Evolutionary conservation across 2,113 vertebrate species (phyloP), one percentile per base, ranked within the genome.

Genomic region (Pholis gunnellus): DNA sequence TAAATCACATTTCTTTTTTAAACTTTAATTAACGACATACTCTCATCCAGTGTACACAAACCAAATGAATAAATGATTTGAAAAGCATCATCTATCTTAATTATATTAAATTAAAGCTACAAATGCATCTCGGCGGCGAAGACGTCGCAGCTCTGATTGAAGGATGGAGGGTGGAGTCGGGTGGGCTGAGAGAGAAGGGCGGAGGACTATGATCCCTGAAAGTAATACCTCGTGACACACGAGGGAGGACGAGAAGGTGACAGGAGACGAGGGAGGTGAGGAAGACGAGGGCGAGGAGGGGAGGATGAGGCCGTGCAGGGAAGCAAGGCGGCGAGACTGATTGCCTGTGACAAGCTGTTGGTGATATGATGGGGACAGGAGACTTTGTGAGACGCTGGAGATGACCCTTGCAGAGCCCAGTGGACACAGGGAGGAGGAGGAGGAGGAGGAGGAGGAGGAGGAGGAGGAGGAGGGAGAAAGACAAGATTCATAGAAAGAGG

Each of bases 281-380:
- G 88, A 88, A 66, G 85, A 88, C 4, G 65, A 86, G 66, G 63
- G 59, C 2, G 44, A 74, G 31, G 88, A 84, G 52, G 50, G 48
- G 34, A 82, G 78, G 81, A 60, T 72, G 82, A 56, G 78, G 83
- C 73, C 63, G 52, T 9, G 81, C 78, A 10, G 87, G 11, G 86
- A 87, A 54, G 85, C 46, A 74, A 86, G 81, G 76, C 87, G 27
- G 27, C 48, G 64, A 89, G 80, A 76, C 79, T 93, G 92, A 95
- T 94, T 89, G 92, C 63, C 84, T 92, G 86, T 91, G 94, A 95
- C 95, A 95, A 91, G 94, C 89, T 93, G 92, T 93, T 89, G 84
- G 88, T 92, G 93, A 94, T 91, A 92, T 90, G 91, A 93, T 86
- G 90, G 86, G 84, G 88, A 93, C 88, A 68, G 79, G 86, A 87